Evolutionary conservation across 2,888 invertebrate species (phyloP).

Genomic region (Philereme vetulata): DNA sequence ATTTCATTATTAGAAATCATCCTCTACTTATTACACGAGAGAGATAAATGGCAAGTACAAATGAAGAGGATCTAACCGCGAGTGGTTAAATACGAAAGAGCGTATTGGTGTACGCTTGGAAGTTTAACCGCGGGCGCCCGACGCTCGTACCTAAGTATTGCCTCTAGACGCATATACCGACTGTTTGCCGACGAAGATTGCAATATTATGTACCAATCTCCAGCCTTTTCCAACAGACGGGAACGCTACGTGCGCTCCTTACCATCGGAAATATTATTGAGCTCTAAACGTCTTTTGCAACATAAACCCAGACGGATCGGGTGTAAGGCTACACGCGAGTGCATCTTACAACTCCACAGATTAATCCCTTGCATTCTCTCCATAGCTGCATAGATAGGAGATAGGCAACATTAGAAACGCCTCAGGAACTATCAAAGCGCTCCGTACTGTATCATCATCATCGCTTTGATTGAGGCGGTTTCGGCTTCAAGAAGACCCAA

Average conservation of each 20-base stretch:
- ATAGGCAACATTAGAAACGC: conserved; percentile 4
- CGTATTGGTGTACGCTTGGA: conserved; percentile 69
- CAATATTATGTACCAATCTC: conserved; percentile 77
- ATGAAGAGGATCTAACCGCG: conserved; percentile 57
- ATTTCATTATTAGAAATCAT: background rate
- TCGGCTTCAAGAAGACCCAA: conserved; percentile 10
- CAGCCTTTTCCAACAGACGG: conserved; percentile 60
- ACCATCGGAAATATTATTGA: conserved; percentile 66
- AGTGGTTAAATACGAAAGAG: conserved; percentile 76
- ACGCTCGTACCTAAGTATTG: conserved; percentile 61
- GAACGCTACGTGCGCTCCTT: conserved; percentile 54
- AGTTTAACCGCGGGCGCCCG: conserved; percentile 70
- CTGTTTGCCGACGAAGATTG: conserved; percentile 76
- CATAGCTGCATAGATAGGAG: conserved; percentile 5
- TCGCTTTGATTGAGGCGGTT: conserved; percentile 7
- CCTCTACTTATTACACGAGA: conserved; percentile 6
- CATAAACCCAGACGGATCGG: conserved; percentile 25
- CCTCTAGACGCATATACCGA: conserved; percentile 65
- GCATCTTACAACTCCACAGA: conserved; percentile 23
- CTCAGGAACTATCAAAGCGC: conserved; percentile 18
- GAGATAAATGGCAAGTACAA: conserved; percentile 25
- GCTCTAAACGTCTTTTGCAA: conserved; percentile 51
- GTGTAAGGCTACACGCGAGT: conserved; percentile 25
- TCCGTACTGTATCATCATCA: conserved; percentile 3
- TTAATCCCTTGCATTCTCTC: conserved; percentile 18